Base-by-base conservation (phyloP, 2,888 invertebrate species). In the Aspidiotus rigidus region DNA sequence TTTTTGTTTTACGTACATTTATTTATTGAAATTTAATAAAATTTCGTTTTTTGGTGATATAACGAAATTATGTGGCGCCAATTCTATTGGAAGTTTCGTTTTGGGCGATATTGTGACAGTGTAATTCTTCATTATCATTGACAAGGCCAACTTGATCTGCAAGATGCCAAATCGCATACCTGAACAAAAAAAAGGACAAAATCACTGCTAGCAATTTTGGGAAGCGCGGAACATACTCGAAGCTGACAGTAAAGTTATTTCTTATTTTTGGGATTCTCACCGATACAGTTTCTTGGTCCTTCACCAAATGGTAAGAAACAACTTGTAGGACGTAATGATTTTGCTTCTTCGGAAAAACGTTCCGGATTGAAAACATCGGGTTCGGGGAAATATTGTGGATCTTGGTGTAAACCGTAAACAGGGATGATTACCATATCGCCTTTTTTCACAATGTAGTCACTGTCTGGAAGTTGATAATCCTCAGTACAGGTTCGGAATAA, bases 331-430 rank as follows among this genome's bases (percentile, higher is more conserved):
- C 60, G 54, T 42, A 16, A 17, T 8, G 15, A 10, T 60, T 55
- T 71, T 40, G 54, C 55, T 44, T 49, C 44, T 56, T 69, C 56
- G 42, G 64, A 72, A 72, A 78, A 78, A 17, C 77, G 72, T 40
- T 77, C 77, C 2, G 78, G 78, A 56, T 76, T 74, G 71, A 77
- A 78, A 39, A 72, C 72, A 11, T 72, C 66, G 1, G 78, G 77
- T 56, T 77, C 72, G 11, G 74, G 73, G 67, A 75, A 77, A 69
- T 77, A 74, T 13, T 74, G 56, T 7, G 75, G 74, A 71, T 76
- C 76, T n/a, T 74, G 73, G 66, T 78, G 77, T n/a, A 77, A 73
- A 16, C 74, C 74, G 71, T 72, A 71, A 57, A 75, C 72, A 5
- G 76, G 75, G n/a, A 77, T 73, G 39, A 73, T 71, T 10, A 76